Conservation (phyloP, 2,797 vertebrate species). For the Clamator glandarius region DNA sequence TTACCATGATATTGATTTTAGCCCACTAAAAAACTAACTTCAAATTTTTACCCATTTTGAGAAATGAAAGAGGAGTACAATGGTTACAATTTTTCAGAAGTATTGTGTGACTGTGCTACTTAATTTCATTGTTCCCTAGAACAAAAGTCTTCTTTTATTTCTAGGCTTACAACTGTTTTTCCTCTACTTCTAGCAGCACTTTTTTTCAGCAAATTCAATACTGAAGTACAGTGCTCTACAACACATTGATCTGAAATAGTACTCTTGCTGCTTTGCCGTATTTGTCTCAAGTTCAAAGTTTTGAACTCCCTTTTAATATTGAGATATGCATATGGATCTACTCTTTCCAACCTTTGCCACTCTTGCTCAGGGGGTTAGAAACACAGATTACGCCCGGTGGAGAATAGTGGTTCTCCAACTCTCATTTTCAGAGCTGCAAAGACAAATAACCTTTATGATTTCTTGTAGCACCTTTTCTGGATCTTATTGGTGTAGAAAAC, state of each 20-base stretch:
- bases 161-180: not conserved
- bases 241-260: not conserved
- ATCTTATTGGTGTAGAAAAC: not conserved
- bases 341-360: not conserved
- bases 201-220: not conserved
- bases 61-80: not conserved
- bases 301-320: not conserved
- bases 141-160: not conserved
- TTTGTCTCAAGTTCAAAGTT: not conserved
- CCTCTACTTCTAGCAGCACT: not conserved
- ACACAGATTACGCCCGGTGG: not conserved
- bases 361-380: conserved; percentile 1
- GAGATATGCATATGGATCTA: not conserved
- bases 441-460: not conserved
- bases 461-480: not conserved
- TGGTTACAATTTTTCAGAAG: not conserved
- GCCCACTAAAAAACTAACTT: not conserved
- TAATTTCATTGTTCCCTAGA: not conserved
- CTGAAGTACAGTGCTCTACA: not conserved
- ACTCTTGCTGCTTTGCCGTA: not conserved
- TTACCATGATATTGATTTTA: conserved; percentile 6
- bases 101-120: not conserved
- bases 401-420: not conserved
- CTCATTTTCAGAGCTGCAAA: not conserved
- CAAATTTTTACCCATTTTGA: not conserved